Conservation (phyloP, 2,888 invertebrate genomes). For the Xestoiulus laeticollis region DNA sequence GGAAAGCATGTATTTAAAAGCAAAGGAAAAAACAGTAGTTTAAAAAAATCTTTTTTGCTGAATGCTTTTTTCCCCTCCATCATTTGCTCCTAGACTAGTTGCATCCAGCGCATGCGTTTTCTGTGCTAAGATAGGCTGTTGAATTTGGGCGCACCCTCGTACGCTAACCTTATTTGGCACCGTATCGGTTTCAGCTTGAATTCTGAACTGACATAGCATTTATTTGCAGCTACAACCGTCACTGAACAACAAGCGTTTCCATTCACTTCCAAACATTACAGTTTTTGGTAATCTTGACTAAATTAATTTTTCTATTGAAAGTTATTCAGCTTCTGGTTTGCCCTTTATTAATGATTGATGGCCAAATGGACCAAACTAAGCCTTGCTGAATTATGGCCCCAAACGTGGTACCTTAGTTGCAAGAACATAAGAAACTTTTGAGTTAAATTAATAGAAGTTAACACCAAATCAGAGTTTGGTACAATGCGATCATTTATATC, state of each 20-base stretch:
- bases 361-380: background rate
- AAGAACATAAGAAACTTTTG: too few relatives aligned
- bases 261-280: slow-evolving; percentile 28
- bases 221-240: slow-evolving; percentile 45
- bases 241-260: slow-evolving; percentile 43
- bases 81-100: background rate
- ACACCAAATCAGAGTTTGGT: background rate
- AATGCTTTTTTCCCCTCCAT: background rate
- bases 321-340: background rate
- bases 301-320: background rate
- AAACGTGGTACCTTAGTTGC: too few relatives aligned
- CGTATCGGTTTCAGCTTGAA: slow-evolving; percentile 52
- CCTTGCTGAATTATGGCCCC: background rate
- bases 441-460: background rate
- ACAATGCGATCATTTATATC: too few relatives aligned
- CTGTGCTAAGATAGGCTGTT: slow-evolving; percentile 4
- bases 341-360: background rate
- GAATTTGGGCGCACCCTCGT: slow-evolving; percentile 41
- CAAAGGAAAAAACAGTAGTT: slow-evolving; percentile 11
- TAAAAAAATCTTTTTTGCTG: slow-evolving; percentile 32
- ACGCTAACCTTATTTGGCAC: slow-evolving; percentile 53
- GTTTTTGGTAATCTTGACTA: background rate
- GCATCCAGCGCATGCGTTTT: background rate
- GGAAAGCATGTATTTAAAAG: background rate
- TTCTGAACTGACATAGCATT: background rate